Evolutionary conservation across 2,888 invertebrate genomes (phyloP), one percentile per base, ranked within the genome.

Genomic region (Thysanoteuthis rhombus): DNA sequence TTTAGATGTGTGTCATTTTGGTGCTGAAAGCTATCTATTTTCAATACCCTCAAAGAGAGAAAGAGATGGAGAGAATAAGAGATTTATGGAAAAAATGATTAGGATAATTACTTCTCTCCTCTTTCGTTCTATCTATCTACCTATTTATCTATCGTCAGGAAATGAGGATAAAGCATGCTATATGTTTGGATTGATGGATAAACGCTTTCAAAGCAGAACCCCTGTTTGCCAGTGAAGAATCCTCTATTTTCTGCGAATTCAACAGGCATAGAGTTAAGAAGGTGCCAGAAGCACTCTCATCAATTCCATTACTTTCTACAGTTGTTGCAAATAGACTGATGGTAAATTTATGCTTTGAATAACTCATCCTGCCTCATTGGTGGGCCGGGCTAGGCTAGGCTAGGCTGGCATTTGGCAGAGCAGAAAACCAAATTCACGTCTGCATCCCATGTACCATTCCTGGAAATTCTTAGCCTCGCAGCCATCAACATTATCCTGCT

Each of bases 381-480:
- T 16, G 4, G 16, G 16, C 2, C 12, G 12, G 1, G n/a, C n/a
- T n/a, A n/a, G n/a, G n/a, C n/a, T 16, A 8, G 16, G 16, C 2
- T 25, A 1, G 1, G 3, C 16, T n/a, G 75, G 3, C 2, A 1
- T 75, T 36, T 75, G 75, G 36, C 16, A 75, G 4, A 12, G n/a
- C 12, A 75, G n/a, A 75, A 75, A 75, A n/a, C 75, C 75, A 75
- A 75, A 75, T 75, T 75, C n/a, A 75, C 75, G 32, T 75, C n/a
- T n/a, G n/a, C n/a, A 12, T 75, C 75, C 32, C 32, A 75, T n/a
- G 75, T n/a, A 75, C 5, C 32, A 75, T 75, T 75, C n/a, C 75
- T 75, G 75, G 75, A n/a, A n/a, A 75, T 75, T 75, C 75, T 75
- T 75, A n/a, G n/a, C 75, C 8, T 19, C 10, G 10, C 75, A 32